Conservation (phyloP, 2,888 invertebrate genomes). For the Pimpla rufipes region DNA sequence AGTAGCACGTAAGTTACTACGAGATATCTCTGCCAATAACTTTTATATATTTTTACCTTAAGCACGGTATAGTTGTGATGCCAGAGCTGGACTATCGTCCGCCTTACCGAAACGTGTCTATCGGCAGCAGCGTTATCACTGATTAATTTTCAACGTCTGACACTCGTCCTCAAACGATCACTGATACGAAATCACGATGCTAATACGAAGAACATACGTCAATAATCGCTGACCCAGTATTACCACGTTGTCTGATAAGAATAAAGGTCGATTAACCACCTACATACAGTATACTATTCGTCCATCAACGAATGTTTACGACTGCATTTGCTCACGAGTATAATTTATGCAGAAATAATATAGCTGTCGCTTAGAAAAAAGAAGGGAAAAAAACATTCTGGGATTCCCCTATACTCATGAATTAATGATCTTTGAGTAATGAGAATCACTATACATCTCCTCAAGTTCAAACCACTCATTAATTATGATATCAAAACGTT, state of each 20-base stretch:
- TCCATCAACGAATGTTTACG: not conserved
- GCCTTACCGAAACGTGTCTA: not conserved
- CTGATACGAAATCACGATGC: not conserved
- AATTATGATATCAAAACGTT: not conserved
- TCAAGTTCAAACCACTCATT: not conserved
- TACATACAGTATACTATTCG: too few species aligned
- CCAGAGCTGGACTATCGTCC: not conserved
- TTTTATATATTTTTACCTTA: not conserved
- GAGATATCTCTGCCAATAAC: not conserved
- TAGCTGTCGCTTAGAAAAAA: too few species aligned
- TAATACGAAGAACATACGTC: not conserved
- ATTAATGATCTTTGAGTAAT: not conserved
- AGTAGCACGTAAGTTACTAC: slow-evolving; percentile 80
- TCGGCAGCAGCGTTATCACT: not conserved
- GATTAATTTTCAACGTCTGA: not conserved
- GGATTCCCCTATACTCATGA: too few species aligned
- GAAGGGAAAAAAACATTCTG: too few species aligned
- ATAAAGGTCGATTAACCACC: slow-evolving; percentile 10
- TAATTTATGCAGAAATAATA: not conserved
- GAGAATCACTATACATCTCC: not conserved
- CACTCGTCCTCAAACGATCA: not conserved
- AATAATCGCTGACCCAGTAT: not conserved
- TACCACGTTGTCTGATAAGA: not conserved
- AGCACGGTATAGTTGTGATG: not conserved
- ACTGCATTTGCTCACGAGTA: too few species aligned